Evolutionary conservation across 2,797 vertebrate species (phyloP).

Genomic region (Tokudaia muenninki): DNA sequence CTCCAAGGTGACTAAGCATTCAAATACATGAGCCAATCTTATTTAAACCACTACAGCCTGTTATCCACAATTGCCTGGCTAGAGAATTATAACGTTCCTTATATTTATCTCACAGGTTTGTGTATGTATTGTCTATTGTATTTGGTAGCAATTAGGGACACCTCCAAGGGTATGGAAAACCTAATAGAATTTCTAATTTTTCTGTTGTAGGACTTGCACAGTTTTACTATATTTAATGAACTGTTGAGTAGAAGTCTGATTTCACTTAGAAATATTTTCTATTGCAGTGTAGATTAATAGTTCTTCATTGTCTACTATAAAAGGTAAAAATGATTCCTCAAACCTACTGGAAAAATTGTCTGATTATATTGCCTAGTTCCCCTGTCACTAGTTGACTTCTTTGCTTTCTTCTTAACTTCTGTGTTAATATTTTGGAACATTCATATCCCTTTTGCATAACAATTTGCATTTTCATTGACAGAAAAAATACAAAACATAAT

Average conservation of each 20-base stretch:
- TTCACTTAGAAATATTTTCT: background rate
- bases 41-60: background rate
- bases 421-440: background rate
- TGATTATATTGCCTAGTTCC: background rate
- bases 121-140: background rate
- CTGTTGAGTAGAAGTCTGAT: background rate
- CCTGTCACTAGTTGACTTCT: background rate
- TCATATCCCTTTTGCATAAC: background rate
- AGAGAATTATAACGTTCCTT: background rate
- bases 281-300: background rate
- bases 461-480: background rate
- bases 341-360: background rate
- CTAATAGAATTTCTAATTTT: conserved; percentile 11
- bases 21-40: background rate
- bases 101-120: background rate
- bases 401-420: background rate
- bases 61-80: background rate
- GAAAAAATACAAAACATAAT: background rate
- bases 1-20: background rate
- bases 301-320: background rate
- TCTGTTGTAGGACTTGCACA: background rate
- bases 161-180: background rate
- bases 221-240: background rate
- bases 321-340: background rate
- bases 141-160: conserved; percentile 11